Base-by-base conservation (phyloP, 2,888 invertebrate genomes). In the Ommatoiulus sabulosus region DNA sequence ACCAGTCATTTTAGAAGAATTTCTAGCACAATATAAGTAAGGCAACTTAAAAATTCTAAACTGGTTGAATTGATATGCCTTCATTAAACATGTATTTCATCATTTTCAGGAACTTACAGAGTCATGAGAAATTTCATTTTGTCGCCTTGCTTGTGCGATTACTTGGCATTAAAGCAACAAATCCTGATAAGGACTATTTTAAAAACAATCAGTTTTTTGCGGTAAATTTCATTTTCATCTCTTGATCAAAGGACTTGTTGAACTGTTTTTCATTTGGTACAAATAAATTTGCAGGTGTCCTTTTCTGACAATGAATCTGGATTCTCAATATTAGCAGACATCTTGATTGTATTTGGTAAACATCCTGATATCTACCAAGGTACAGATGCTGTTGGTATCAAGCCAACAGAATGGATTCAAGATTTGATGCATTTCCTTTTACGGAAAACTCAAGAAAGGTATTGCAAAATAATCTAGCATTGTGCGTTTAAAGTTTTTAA, bases 271-370 rank as follows among this genome's bases (percentile, higher is more conserved):
- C 5, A 17, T 15, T 57, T 17, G 17, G 17, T 57, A 17, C 17
- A 63, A 63, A 63, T 63, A 0, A 20, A 1, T 12, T 48, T 57
- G 5, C 10, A 63, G 63, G 63, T 20, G 0, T 20, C 63, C 20
- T 63, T 63, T 63, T 63, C 20, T 63, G 63, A 63, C n/a, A 63
- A 63, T 63, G 63, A 63, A 20, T n/a, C 63, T 20, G 63, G 63
- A 20, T 63, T 63, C 63, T 63, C 63, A n/a, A 63, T 63, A 63
- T 63, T 63, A 20, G 63, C 63, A 1, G 63, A 63, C 20, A n/a
- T 63, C 5, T 63, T 63, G 20, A 20, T n/a, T 63, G 2, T 63
- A 63, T 5, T 63, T n/a, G 63, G 63, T 20, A 63, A 63, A 20
- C 63, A 63, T 63, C 20, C 20, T 63, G 63, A 63, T 63, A 20